phyloP scores from a whole-genome alignment of 2,888 invertebrate genomes.

The Leptura quadrifasciata region DNA sequence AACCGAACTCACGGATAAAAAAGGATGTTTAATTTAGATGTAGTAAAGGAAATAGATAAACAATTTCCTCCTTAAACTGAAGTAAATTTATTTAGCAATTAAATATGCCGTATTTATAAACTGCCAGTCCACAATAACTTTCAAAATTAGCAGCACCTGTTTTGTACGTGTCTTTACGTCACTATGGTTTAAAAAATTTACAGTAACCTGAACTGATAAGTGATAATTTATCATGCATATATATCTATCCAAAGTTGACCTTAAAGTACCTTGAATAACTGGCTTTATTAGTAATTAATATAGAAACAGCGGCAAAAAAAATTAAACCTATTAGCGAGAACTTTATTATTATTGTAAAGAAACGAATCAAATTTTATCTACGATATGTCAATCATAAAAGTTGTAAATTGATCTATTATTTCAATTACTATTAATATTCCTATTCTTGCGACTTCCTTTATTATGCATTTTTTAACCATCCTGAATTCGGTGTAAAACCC shows the following conservation, averaged over 20 bases:
- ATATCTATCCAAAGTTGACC: not conserved
- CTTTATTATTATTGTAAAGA: not conserved
- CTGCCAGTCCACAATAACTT: conserved; percentile 6
- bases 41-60: not conserved
- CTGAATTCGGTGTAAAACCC: too few species aligned
- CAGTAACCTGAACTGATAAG: not conserved
- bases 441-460: too few species aligned
- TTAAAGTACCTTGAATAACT: not conserved
- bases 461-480: too few species aligned
- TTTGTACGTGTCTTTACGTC: not conserved
- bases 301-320: not conserved
- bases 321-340: not conserved
- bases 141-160: not conserved
- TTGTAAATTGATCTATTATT: not conserved
- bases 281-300: not conserved
- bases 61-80: conserved; percentile 1
- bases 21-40: not conserved
- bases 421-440: too few species aligned
- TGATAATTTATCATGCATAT: too few species aligned
- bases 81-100: not conserved
- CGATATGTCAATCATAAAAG: not conserved
- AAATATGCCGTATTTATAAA: not conserved
- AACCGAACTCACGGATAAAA: not conserved
- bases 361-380: not conserved
- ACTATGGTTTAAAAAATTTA: not conserved